A percentile compares a stretch with the other conserved stretches of the same genome.
Conservation (phyloP, 2,113 vertebrate species). For the Apus apus region DNA sequence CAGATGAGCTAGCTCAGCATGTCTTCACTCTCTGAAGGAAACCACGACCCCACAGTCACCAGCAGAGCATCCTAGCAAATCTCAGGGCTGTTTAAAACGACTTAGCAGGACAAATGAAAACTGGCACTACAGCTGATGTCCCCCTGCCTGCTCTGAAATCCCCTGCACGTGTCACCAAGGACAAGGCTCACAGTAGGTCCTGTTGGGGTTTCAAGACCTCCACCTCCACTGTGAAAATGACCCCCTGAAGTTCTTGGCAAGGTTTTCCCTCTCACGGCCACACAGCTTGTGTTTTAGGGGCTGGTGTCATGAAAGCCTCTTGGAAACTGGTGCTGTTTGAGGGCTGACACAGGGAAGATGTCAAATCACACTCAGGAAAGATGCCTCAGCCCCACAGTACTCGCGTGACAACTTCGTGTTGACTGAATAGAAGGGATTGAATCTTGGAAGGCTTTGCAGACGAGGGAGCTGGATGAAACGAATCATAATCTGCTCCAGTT, state of each 20-base stretch:
- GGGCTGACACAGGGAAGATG: not conserved
- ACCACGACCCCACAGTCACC: not conserved
- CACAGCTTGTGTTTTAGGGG: not conserved
- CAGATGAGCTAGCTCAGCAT: not conserved
- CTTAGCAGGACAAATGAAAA: not conserved
- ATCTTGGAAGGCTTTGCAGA: not conserved
- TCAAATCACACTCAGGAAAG: not conserved
- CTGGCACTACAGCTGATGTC: not conserved
- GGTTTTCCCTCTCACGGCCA: not conserved
- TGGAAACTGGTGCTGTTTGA: not conserved
- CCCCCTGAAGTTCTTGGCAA: not conserved
- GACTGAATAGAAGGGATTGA: not conserved
- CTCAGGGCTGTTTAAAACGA: not conserved
- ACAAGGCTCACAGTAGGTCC: not conserved
- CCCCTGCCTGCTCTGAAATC: not conserved
- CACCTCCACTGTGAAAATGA: rapidly evolving
- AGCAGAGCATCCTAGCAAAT: not conserved
- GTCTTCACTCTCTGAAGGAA: not conserved
- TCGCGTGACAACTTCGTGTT: not conserved
- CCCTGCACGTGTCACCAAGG: not conserved
- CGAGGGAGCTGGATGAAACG: not conserved
- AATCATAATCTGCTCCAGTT: not conserved
- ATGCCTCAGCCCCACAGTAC: not conserved
- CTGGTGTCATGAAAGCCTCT: not conserved
- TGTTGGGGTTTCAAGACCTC: not conserved